Evolutionary conservation across 2,797 vertebrate species (phyloP).

Genomic region (Taenioides sp.): DNA sequence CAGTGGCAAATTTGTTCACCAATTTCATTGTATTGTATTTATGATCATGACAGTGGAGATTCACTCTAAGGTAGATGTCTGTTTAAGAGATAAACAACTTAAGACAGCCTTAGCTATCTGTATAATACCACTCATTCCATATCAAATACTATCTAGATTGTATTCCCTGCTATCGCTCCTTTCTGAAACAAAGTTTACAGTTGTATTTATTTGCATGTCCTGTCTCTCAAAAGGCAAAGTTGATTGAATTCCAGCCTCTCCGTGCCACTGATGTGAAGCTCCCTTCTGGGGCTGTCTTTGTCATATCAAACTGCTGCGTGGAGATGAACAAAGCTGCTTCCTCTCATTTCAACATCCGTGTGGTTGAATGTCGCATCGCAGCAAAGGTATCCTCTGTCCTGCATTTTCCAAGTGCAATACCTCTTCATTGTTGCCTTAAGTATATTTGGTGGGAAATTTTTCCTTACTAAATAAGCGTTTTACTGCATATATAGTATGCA

Average conservation of each 20-base stretch:
- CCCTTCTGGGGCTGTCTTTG: constrained; percentile 88
- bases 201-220: background rate
- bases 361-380: constrained; percentile 93
- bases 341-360: constrained; percentile 93
- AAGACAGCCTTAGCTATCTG: background rate
- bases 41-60: background rate
- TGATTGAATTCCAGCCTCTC: constrained; percentile 94
- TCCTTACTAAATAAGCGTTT: too few species aligned
- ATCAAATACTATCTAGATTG: background rate
- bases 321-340: constrained; percentile 98
- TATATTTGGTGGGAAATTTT: too few species aligned
- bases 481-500: background rate
- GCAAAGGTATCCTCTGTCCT: constrained; percentile 83
- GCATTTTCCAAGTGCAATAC: too few species aligned
- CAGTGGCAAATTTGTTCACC: background rate
- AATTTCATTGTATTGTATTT: background rate
- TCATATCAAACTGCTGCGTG: constrained; percentile 95
- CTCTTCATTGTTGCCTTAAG: too few species aligned
- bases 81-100: background rate
- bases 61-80: background rate
- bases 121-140: background rate
- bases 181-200: background rate
- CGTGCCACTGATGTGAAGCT: constrained; percentile 89
- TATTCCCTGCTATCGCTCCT: background rate
- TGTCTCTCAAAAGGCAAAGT: constrained; percentile 86